Base-by-base conservation (phyloP, 2,888 invertebrate genomes). In the Drosophila villosipedis region DNA sequence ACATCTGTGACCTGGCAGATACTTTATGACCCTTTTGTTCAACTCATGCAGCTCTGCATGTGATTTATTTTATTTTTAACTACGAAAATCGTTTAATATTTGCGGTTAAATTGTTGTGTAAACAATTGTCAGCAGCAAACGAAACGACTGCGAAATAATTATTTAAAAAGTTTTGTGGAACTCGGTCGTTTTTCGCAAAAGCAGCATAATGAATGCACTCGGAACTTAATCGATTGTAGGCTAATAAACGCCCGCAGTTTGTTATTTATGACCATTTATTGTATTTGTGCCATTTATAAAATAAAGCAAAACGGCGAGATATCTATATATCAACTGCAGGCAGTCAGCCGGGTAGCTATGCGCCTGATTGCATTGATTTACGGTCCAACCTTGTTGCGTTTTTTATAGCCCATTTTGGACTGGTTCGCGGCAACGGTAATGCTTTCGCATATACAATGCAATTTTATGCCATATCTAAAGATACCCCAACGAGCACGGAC, bases 331-430 rank as follows among this genome's bases (percentile, higher is more conserved):
- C 71, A 71, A 66, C 22, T 57, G 43, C 55, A 57, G 71, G 50
- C 31, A n/a, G 47, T 64, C 30, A 58, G 3, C 28, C 49, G 47
- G 19, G 30, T 41, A 39, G n/a, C 66, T 72, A 59, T 61, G 65
- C 64, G 50, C 47, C 53, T 60, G 75, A 82, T 76, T 73, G 61
- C 75, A 80, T 66, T 84, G 82, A 85, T 84, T 84, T 84, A 80
- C 80, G 67, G 52, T 4, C 22, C 43, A 57, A 70, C 61, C 61
- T 78, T 83, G 85, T 83, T 76, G 78, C 78, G 43, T 73, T 78
- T 76, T 85, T 80, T 61, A 75, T 73, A 73, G 57, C n/a, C 28
- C 5, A n/a, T 39, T 55, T 68, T 64, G 58, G 33, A 37, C n/a
- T 39, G 19, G 25, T 28, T n/a, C 22, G 16, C 28, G 10, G 35